A percentile compares a stretch with the other conserved stretches of the same genome.
phyloP scores from a whole-genome alignment of 2,113 vertebrate species.

The Triplophysa rosa region DNA sequence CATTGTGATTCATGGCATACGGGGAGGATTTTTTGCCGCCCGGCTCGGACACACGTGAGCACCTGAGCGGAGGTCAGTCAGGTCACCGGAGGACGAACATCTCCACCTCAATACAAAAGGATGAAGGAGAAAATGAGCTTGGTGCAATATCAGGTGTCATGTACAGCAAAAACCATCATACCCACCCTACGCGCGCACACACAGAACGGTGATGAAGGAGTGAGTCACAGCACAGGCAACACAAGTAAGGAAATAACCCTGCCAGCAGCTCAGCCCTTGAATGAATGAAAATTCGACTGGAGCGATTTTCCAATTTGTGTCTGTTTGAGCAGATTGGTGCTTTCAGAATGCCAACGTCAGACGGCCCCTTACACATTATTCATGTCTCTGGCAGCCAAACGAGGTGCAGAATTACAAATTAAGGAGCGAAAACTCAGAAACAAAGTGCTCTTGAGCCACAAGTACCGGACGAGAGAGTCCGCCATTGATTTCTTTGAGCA shows the following conservation, averaged over 20 bases:
- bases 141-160: constrained; percentile 33
- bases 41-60: constrained; percentile 19
- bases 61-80: constrained; percentile 45
- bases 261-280: constrained; percentile 51
- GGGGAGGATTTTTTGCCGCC: constrained; percentile 17
- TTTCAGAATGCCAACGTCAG: constrained; percentile 66
- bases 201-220: constrained; percentile 22
- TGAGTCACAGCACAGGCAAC: constrained; percentile 49
- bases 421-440: constrained; percentile 66
- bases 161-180: constrained; percentile 28
- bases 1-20: constrained; percentile 46
- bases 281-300: constrained; percentile 65
- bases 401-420: constrained; percentile 66
- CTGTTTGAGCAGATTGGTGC: constrained; percentile 70
- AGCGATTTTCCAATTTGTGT: constrained; percentile 70
- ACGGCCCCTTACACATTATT: constrained; percentile 63
- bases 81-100: constrained; percentile 46
- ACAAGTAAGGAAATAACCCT: constrained; percentile 63
- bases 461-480: constrained; percentile 55
- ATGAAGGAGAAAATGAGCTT: constrained; percentile 51
- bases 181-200: constrained; percentile 13
- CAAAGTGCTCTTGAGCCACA: constrained; percentile 67
- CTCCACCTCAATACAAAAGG: constrained; percentile 38
- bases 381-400: constrained; percentile 51
- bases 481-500: constrained; percentile 68